Percentiles rank a stretch among this genome's conserved stretches.
Evolutionary conservation across 2,113 vertebrate genomes (phyloP).

Genomic region (Haemorhous mexicanus): DNA sequence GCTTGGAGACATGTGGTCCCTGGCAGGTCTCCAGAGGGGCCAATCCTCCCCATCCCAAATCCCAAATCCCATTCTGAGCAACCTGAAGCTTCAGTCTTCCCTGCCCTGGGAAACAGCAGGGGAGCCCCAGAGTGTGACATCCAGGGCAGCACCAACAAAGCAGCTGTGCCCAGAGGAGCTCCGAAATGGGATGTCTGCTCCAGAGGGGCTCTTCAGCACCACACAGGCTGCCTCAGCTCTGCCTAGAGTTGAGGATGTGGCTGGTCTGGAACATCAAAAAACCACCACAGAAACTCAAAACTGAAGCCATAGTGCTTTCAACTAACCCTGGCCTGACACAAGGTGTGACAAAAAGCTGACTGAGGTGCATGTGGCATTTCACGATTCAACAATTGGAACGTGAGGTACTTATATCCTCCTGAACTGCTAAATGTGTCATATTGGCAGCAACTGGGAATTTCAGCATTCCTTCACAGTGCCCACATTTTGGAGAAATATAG

Average conservation of each 20-base stretch:
- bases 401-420: not conserved
- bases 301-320: not conserved
- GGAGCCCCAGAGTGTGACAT: not conserved
- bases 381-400: not conserved
- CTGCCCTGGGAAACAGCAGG: accelerated
- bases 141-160: not conserved
- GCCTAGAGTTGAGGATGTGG: not conserved
- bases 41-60: not conserved
- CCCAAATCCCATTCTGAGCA: not conserved
- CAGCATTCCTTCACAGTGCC: not conserved
- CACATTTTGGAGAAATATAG: not conserved
- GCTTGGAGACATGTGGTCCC: not conserved
- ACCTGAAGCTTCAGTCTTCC: not conserved
- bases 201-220: not conserved
- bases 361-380: not conserved
- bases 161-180: not conserved
- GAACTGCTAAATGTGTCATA: not conserved
- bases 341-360: not conserved
- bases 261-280: not conserved
- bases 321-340: not conserved
- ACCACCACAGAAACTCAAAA: not conserved
- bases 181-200: not conserved
- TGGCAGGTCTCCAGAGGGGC: not conserved
- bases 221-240: no score
- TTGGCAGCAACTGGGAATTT: not conserved